Evolutionary conservation across 2,797 vertebrate genomes (phyloP).

Genomic region (Siniperca scherzeri): DNA sequence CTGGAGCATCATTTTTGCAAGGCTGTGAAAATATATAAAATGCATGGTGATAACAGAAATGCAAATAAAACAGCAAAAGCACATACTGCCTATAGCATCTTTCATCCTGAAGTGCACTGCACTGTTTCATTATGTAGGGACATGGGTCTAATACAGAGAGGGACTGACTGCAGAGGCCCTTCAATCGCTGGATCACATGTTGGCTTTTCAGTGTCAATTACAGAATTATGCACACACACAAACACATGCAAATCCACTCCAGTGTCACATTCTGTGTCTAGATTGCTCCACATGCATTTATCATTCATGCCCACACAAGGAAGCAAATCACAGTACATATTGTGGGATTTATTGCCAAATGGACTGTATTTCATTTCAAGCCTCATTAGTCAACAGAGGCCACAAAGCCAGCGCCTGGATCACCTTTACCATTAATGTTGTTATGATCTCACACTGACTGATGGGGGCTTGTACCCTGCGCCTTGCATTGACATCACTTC

Average conservation of each 20-base stretch:
- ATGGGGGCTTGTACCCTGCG: conserved; percentile 15
- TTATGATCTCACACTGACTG: conserved; percentile 30
- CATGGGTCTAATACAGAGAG: not conserved
- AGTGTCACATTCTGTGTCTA: not conserved
- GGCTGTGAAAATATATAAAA: not conserved
- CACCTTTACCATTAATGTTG: conserved; percentile 53
- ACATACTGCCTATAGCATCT: not conserved
- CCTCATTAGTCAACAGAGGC: conserved; percentile 51
- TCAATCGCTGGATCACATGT: not conserved
- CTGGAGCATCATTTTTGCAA: conserved; percentile 2
- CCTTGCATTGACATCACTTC: not conserved
- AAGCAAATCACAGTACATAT: conserved; percentile 44
- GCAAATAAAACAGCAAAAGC: not conserved
- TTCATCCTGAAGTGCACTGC: not conserved
- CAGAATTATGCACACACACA: conserved; percentile 9
- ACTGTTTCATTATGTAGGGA: not conserved
- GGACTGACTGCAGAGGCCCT: not conserved
- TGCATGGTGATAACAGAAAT: not conserved
- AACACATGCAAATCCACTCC: conserved; percentile 5
- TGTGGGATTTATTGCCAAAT: conserved; percentile 62
- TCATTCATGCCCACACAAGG: conserved; percentile 10
- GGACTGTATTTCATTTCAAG: conserved; percentile 73
- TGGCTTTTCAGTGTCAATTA: not conserved
- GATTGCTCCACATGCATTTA: conserved; percentile 16
- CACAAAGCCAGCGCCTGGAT: conserved; percentile 32